phyloP scores from a whole-genome alignment of 1,140 invertebrate genomes.

The Dreissena polymorpha region DNA sequence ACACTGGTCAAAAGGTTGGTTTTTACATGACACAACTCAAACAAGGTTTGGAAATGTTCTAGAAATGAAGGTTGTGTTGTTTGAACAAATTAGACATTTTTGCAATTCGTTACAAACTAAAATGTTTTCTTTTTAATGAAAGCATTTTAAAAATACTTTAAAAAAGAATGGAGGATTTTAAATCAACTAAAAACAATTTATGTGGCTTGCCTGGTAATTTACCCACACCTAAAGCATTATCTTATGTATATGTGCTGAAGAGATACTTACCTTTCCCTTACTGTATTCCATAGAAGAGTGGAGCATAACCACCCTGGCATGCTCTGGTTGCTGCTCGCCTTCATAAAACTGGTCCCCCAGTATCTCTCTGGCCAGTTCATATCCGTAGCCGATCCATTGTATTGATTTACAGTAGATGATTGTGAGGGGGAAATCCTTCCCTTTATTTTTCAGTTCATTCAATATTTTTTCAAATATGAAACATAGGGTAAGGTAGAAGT shows the following conservation, averaged over 20 bases:
- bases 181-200: too few species aligned
- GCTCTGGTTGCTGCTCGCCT: slow-evolving; percentile 1
- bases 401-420: slow-evolving; percentile 32
- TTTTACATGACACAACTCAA: too few species aligned
- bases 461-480: slow-evolving; percentile 31
- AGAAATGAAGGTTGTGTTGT: too few species aligned
- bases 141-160: too few species aligned
- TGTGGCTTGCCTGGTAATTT: too few species aligned
- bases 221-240: too few species aligned
- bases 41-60: too few species aligned
- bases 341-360: slow-evolving; percentile 25
- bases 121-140: too few species aligned
- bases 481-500: slow-evolving; percentile 20
- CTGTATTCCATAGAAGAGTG: slow-evolving; percentile 31
- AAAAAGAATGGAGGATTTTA: too few species aligned
- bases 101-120: too few species aligned
- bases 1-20: too few species aligned
- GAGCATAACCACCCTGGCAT: slow-evolving; percentile 38
- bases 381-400: slow-evolving; percentile 40
- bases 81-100: too few species aligned
- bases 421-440: slow-evolving; percentile 9
- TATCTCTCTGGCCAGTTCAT: slow-evolving; percentile 23
- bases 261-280: slow-evolving; percentile 13
- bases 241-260: neutral
- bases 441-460: slow-evolving; percentile 7